Base-by-base conservation (phyloP, 2,888 invertebrate genomes). In the Miltochrista miniata region DNA sequence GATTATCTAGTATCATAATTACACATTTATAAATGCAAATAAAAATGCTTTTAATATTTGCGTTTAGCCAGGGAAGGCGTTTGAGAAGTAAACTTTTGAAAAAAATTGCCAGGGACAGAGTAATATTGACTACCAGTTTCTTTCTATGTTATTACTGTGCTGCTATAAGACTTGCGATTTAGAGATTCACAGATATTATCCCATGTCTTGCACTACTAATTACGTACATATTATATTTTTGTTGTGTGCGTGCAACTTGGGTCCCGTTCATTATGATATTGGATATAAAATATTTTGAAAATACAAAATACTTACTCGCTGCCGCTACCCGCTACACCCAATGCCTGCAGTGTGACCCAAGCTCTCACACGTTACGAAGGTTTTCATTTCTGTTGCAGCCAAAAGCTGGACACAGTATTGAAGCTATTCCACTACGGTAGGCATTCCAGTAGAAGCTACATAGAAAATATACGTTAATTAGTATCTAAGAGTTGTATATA, bases 391-490 rank as follows among this genome's bases (percentile, higher is more conserved):
- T 59, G 64, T 79, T 90, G 58, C 93, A 95, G 96, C 96, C 79
- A 96, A 96, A 93, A 96, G 94, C 93, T 96, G 96, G 96, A 96
- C 96, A 92, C 96, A 96, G 85, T 96, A 96, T 90, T 95, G 87
- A 92, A 81, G 71, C 70, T 60, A 69, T 66, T 65, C 65, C 60
- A 68, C 68, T 61, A 70, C 68, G 77, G 79, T 85, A 85, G 83
- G 80, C 83, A 82, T 84, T 82, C 76, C 66, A 56, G 60, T 76
- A 77, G 69, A 63, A 59, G 72, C 74, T 76, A 72, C 59, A 82
- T 84, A 82, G 70, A 69, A 70, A 53, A 55, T 60, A 63, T 67
- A 70, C 58, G 59, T 63, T 70, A 69, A 61, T 47, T 68, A 68
- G 57, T 48, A 35, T 40, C 51, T 75, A 76, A 75, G 61, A 59